These are phyloP conservation scores for Apis laboriosa DNA, from an alignment of 1,140 invertebrate genomes.

Conservation along the genomic window DNA sequence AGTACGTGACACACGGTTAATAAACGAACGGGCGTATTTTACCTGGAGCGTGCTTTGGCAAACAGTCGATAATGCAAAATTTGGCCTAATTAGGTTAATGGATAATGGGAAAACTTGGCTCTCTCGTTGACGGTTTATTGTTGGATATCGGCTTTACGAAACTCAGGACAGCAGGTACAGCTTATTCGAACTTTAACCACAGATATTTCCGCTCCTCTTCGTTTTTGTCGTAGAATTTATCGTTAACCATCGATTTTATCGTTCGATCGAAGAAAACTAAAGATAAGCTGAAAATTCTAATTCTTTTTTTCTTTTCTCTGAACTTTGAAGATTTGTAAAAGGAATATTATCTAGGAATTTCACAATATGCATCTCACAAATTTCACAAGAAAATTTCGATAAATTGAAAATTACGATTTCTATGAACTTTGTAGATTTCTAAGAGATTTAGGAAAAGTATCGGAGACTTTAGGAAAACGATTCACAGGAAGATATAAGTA, in stretches of 20 bases:
- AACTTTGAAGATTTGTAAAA: no score
- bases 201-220: conserved; percentile 42
- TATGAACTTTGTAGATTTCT: no score
- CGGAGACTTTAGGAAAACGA: no score
- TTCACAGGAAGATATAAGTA: no score
- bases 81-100: conserved; percentile 78
- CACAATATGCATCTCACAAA: no score
- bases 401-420: no score
- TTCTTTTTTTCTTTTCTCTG: no score
- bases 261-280: no score
- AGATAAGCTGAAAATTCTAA: no score
- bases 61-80: conserved; percentile 72
- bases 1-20: conserved; percentile 6
- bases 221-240: conserved; percentile 42
- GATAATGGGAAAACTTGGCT: conserved; percentile 77
- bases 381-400: no score
- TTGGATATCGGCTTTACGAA: conserved; percentile 65
- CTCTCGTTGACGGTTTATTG: conserved; percentile 75
- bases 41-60: conserved; percentile 36
- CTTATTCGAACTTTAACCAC: conserved; percentile 64
- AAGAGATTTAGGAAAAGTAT: no score
- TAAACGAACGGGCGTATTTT: conserved; percentile 41
- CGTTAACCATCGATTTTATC: conserved; percentile 49
- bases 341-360: no score
- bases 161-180: conserved; percentile 64